A percentile compares a stretch with the other conserved stretches of the same genome.
phyloP scores from a whole-genome alignment of 2,797 vertebrate genomes.

The Rhabdomys pumilio region DNA sequence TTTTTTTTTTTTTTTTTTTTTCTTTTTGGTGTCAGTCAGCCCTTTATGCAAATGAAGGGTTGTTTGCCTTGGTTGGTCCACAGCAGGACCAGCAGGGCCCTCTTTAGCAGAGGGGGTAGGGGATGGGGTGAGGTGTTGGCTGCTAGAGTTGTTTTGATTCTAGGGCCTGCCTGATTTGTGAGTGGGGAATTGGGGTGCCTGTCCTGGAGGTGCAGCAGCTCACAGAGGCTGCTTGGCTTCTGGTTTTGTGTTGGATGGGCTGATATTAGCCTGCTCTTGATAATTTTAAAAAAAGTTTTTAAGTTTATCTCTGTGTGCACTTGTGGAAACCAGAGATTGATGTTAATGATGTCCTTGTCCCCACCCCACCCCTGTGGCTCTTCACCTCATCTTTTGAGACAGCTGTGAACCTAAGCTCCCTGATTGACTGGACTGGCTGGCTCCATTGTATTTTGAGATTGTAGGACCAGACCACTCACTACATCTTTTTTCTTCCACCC shows the following conservation, averaged over 20 bases:
- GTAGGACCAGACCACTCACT: neutral
- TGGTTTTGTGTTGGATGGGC: neutral
- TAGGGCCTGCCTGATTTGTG: neutral
- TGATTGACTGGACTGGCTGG: neutral
- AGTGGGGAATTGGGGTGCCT: neutral
- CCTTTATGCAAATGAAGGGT: too few species aligned
- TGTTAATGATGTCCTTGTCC: too few species aligned
- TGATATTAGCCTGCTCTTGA: neutral
- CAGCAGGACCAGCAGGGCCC: too few species aligned
- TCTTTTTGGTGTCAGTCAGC: neutral
- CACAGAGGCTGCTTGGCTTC: neutral
- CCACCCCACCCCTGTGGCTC: neutral
- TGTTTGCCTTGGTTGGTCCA: too few species aligned
- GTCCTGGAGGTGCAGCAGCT: neutral
- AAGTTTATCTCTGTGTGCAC: neutral
- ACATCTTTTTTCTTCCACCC: neutral
- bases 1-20: too few species aligned
- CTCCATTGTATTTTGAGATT: neutral
- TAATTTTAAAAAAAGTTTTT: neutral
- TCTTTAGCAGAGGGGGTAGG: neutral
- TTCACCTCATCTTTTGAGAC: neutral
- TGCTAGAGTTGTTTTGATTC: neutral
- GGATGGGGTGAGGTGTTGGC: neutral
- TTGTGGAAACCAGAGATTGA: too few species aligned
- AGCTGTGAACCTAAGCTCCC: neutral